Base-by-base conservation (phyloP, 1,140 invertebrate genomes). In the Drosophila jambulina region DNA sequence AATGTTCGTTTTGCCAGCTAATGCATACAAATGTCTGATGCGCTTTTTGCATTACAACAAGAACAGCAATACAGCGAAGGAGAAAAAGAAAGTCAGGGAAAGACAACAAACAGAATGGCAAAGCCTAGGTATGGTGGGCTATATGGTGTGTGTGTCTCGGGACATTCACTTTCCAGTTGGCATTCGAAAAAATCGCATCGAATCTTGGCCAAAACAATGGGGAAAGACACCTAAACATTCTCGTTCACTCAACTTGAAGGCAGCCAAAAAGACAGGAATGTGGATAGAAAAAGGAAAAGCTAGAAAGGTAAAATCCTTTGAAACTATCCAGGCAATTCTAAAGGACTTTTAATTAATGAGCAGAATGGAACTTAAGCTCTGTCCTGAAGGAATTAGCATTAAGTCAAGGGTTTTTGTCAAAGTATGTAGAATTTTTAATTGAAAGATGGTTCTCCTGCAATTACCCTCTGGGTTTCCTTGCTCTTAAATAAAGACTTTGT, bases 11-110 rank as follows among this genome's bases (percentile, higher is more conserved):
- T 84, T 84, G 78, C 85, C 67, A 88, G 84, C 84, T 90, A 88
- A 88, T 88, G 85, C 84, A 88, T 88, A 88, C 85, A 88, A 88
- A 88, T 88, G 85, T 64, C 84, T 88, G 85, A 87, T 88, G 83
- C 83, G 64, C 84, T 80, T 83, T 88, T 84, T 88, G 84, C 84
- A 88, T 87, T 85, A 85, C 82, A 86, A 79, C 77, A 82, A 86
- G 58, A 78, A 83, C 49, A 78, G 57, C 64, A 60, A n/a, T 23
- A 46, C 27, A 45, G 43, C 40, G 56, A 48, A 45, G 19, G 38
- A 75, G 49, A 38, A 70, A 63, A 34, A n/a, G 32, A 42, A 49
- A 40, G 43, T 38, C 23, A 58, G 70, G 36, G 60, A 58, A 46
- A 51, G 63, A 68, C 75, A 78, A 76, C 72, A 77, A 60, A 43